A percentile compares a stretch with the other conserved stretches of the same genome.
These are phyloP conservation scores for Ostrea edulis DNA, from an alignment of 1,140 invertebrate species.

Conservation along the genomic window DNA sequence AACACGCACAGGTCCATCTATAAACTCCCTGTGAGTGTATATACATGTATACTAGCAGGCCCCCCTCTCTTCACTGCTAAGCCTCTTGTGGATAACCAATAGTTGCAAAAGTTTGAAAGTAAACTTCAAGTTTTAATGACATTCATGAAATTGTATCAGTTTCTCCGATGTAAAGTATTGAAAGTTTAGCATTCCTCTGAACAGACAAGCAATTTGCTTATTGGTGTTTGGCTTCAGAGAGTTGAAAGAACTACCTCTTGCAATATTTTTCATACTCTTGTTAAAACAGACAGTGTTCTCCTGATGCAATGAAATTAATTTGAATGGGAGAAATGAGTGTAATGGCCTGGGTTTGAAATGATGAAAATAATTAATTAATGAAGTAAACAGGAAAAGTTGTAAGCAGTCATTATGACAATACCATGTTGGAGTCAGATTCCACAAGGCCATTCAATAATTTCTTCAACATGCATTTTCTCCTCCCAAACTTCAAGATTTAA, in stretches of 20 bases:
- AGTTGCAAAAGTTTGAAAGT: neutral
- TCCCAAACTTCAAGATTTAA: neutral
- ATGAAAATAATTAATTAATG: neutral
- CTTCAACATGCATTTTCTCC: neutral
- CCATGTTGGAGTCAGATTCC: neutral
- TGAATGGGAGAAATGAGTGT: neutral
- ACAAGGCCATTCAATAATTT: neutral
- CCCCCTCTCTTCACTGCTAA: neutral
- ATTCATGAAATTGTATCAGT: slow-evolving; percentile 15
- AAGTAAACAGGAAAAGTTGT: neutral
- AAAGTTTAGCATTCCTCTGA: neutral
- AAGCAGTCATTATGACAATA: neutral
- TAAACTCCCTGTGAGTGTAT: neutral
- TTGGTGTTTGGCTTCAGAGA: neutral
- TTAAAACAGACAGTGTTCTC: neutral
- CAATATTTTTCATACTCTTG: neutral
- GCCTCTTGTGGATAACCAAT: slow-evolving; percentile 23
- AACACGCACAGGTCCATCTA: neutral
- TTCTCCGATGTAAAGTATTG: neutral
- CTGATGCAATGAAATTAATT: neutral
- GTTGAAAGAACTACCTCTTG: neutral
- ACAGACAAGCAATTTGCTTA: neutral
- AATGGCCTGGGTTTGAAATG: neutral
- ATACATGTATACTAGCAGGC: neutral
- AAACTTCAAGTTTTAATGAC: slow-evolving; percentile 20